Conservation (phyloP, 2,113 vertebrate species). For the Scatophagus argus region DNA sequence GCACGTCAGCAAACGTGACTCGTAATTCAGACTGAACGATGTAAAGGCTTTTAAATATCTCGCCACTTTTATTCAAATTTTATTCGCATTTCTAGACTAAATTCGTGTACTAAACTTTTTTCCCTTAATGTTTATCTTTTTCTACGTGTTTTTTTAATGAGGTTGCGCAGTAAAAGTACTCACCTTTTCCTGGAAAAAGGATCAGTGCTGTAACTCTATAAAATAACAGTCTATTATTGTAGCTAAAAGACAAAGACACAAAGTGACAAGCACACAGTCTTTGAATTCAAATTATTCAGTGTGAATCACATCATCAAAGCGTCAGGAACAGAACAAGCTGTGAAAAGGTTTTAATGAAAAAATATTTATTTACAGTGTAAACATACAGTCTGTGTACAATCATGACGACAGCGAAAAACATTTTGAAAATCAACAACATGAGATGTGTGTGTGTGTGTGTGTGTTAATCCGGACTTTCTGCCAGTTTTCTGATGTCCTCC, state of each 20-base stretch:
- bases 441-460: neutral
- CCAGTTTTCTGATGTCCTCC: slow-evolving; percentile 79
- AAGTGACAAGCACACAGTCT: neutral
- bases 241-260: too few species aligned
- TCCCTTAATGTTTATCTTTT: too few species aligned
- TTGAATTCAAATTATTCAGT: neutral
- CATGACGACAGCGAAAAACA: neutral
- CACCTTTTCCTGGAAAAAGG: too few species aligned
- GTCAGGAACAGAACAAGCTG: neutral
- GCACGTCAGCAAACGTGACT: neutral
- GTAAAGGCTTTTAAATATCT: too few species aligned
- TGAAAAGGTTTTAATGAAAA: slow-evolving; percentile 18
- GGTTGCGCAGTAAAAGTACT: too few species aligned
- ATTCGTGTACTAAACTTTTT: too few species aligned
- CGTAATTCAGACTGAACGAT: too few species aligned
- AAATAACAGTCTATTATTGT: too few species aligned
- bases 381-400: slow-evolving; percentile 24
- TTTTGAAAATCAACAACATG: neutral
- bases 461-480: slow-evolving; percentile 67
- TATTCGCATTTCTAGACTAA: too few species aligned
- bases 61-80: too few species aligned
- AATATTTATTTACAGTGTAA: slow-evolving; percentile 18
- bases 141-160: too few species aligned
- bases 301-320: neutral
- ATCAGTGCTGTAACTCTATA: too few species aligned